phyloP scores from a whole-genome alignment of 2,113 vertebrate species.

The Climacteris rufus region DNA sequence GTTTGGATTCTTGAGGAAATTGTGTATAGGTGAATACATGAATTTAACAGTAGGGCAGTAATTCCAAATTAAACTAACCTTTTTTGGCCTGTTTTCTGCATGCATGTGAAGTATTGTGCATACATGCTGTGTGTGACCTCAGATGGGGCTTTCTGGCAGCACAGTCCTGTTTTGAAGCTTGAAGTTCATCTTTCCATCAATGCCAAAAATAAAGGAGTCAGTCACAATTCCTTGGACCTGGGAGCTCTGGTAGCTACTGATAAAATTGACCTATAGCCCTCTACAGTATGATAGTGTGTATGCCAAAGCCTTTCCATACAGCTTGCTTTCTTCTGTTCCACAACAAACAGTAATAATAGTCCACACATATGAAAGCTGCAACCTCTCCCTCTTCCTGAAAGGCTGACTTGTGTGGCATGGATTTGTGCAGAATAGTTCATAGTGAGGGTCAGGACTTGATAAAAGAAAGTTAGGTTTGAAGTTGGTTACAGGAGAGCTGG shows the following conservation, averaged over 20 bases:
- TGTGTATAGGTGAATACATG: background rate
- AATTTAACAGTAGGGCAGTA: background rate
- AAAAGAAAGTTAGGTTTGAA: background rate
- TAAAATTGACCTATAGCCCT: background rate
- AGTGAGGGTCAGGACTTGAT: background rate
- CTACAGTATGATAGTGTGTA: background rate
- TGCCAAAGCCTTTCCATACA: background rate
- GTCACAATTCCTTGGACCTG: background rate
- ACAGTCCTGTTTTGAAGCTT: background rate
- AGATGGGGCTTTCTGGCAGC: background rate
- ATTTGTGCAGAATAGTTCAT: background rate
- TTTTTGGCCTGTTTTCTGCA: background rate
- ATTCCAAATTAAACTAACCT: background rate
- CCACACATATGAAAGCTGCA: background rate
- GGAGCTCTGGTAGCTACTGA: background rate
- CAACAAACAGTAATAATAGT: background rate
- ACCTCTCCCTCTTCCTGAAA: background rate
- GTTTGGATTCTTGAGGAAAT: background rate
- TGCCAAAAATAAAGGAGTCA: background rate
- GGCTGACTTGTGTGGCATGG: background rate
- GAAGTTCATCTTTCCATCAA: background rate
- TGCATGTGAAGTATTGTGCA: fast-evolving
- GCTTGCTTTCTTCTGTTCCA: background rate
- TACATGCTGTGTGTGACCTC: background rate
- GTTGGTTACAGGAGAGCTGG: background rate